Base-by-base conservation (phyloP, 1,140 invertebrate species). In the Lucilia sericata region DNA sequence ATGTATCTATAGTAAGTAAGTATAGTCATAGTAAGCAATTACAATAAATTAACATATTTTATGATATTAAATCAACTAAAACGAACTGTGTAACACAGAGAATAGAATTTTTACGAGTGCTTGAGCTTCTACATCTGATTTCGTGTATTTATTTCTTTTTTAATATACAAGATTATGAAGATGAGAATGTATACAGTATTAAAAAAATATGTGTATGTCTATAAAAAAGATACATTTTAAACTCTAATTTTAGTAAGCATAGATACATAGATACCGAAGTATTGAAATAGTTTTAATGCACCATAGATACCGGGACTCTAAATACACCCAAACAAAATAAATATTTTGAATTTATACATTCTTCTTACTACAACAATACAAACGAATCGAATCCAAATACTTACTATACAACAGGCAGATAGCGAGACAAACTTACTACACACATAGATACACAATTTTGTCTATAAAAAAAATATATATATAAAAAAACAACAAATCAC, bases 41-140 rank as follows among this genome's bases (percentile, higher is more conserved):
- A 70, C 65, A 70, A 70, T 70, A 70, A 21, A 70, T 70, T 70
- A 70, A 70, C 65, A 70, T 70, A 70, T 70, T 70, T 70, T 70
- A 70, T 70, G 65, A 25, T 70, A 70, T 70, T 70, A 70, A 30
- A 70, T 70, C 65, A 70, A 70, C 60, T 21, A 21, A 70, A 21
- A 36, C 36, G 36, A 36, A 36, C 42, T 21, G 65, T 70, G 21
- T 30, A 30, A 30, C 25, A 60, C 55, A 70, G 65, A 70, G 51
- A 55, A 55, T 55, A 70, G 17, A 70, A 21, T 12, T 70, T 70
- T 70, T 70, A 70, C 21, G n/a, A 70, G 65, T 19, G 65, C 21
- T 25, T 25, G 19, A 1, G 65, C 65, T 25, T 70, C n/a, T 17
- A 3, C 25, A 30, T 30, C 3, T 30, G 25, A 30, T 30, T 70